Base-by-base conservation (phyloP, 2,797 vertebrate genomes). In the Gadopsis bispinosus region DNA sequence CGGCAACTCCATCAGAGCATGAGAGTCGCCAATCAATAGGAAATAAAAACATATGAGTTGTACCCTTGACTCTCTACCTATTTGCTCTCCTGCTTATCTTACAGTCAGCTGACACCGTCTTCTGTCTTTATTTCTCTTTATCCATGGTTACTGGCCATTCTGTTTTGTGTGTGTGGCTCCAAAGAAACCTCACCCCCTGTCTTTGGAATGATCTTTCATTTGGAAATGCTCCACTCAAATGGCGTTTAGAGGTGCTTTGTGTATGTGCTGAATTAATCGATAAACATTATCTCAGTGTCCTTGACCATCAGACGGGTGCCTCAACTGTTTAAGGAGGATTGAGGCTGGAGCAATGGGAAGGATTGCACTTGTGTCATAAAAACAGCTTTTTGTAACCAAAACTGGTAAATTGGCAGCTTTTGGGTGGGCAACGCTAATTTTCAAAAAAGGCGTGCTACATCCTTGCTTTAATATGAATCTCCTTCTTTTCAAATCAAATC, bases 1-100 rank as follows among this genome's bases (percentile, higher is more conserved):
- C 69, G 48, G 43, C 20, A 22, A 58, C 72, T 77, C 62, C 67
- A 81, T 73, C 68, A 72, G 75, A 63, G 69, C 73, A 50, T 78
- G 72, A 72, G 55, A 55, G 56, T 73, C 69, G 50, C 29, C 55
- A 48, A 71, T 88, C 86, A 81, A 84, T 84, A 83, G 64, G 58
- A 73, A 80, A 58, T 79, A 58, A 62, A 67, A 3, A 53, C 33
- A 69, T 75, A 63, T 22, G 50, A 80, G 48, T 68, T 48, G 7
- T 66, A 8, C 51, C 53, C 50, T 73, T 69, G 69, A 60, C 33
- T 58, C 67, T 54, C 60, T 29, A 60, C 54, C 37, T 69, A 73
- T 84, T 71, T 84, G 16, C 50, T 50, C 26, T 26, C 22, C 62
- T 51, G 54, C 69, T 75, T 68, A 60, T 41, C 48, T 79, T 62